Conservation (phyloP, 2,113 vertebrate genomes). For the Ictalurus furcatus region DNA sequence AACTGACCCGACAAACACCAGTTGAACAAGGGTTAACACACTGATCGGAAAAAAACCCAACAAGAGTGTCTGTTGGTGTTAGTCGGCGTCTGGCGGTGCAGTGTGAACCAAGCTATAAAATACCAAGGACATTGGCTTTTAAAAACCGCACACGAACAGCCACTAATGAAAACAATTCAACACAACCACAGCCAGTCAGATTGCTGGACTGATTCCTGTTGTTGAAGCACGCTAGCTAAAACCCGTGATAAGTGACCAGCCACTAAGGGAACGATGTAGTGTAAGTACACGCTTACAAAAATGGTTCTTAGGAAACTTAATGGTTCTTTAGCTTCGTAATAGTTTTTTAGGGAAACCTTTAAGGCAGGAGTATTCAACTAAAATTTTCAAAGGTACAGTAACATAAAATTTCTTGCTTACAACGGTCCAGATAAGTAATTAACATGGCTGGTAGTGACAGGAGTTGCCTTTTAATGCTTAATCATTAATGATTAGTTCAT, state of each 20-base stretch:
- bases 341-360: not conserved
- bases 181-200: not conserved
- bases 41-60: no score
- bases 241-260: not conserved
- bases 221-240: conserved; percentile 4
- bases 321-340: not conserved
- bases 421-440: not conserved
- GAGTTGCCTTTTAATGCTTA: not conserved
- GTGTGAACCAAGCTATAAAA: not conserved
- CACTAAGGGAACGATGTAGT: not conserved
- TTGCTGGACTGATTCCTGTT: not conserved
- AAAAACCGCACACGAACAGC: not conserved
- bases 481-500: not conserved
- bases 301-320: not conserved
- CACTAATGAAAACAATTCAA: not conserved
- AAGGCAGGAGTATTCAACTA: not conserved
- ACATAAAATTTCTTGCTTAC: not conserved
- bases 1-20: no score
- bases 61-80: no score
- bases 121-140: not conserved
- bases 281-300: not conserved
- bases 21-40: no score
- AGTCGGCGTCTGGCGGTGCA: no score
- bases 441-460: not conserved
- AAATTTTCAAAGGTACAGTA: not conserved